Percentiles rank a stretch among this genome's conserved stretches.
phyloP scores from a whole-genome alignment of 2,888 invertebrate species.

The Ferdinandea cuprea region DNA sequence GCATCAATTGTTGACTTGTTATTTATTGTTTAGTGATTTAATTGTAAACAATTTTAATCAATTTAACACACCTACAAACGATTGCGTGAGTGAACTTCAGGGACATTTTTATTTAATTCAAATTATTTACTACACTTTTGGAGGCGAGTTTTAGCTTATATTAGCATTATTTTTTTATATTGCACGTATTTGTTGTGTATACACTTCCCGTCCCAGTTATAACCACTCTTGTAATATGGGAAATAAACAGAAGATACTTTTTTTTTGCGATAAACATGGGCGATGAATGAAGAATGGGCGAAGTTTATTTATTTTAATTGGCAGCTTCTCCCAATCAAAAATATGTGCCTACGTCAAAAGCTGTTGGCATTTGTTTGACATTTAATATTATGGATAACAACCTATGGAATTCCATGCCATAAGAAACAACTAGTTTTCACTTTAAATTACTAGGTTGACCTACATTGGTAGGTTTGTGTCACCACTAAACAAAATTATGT shows the following conservation, averaged over 20 bases:
- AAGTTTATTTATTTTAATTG: slow-evolving; percentile 41
- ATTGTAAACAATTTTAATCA: slow-evolving; percentile 53
- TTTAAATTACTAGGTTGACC: not conserved
- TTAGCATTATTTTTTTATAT: slow-evolving; percentile 47
- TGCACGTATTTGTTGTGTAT: slow-evolving; percentile 57
- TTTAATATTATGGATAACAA: not conserved
- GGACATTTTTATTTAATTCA: slow-evolving; percentile 81
- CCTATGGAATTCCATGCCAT: not conserved
- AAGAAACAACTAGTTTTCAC: not conserved
- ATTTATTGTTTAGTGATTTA: slow-evolving; percentile 22
- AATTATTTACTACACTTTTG: slow-evolving; percentile 6
- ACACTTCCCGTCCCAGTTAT: slow-evolving; percentile 51
- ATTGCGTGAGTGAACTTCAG: slow-evolving; percentile 92
- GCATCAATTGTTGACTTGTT: slow-evolving; percentile 26
- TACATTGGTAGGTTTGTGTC: too few relatives aligned
- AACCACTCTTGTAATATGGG: slow-evolving; percentile 33
- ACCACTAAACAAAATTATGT: too few relatives aligned
- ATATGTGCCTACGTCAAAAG: slow-evolving; percentile 25
- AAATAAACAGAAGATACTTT: slow-evolving; percentile 25
- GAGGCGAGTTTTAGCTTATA: slow-evolving; percentile 11
- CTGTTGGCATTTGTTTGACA: not conserved
- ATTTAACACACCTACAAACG: slow-evolving; percentile 84
- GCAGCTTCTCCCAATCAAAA: not conserved
- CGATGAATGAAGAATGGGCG: slow-evolving; percentile 12
- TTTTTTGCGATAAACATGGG: slow-evolving; percentile 45